Conservation (phyloP, 2,113 vertebrate genomes). For the Xyliphius kryptos region DNA sequence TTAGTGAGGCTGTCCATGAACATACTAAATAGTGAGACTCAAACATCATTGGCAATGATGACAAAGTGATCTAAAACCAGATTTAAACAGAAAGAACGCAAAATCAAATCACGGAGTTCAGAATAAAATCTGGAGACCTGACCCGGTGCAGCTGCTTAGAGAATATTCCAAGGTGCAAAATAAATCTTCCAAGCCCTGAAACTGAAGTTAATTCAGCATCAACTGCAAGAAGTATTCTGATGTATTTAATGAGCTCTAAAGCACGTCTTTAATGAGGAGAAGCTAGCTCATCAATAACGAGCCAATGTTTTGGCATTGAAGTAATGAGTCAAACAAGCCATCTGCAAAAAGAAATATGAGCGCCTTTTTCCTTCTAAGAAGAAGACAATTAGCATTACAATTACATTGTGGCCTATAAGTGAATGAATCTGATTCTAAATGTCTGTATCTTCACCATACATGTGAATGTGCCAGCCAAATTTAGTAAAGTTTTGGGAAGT, state of each 20-base stretch:
- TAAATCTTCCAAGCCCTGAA: background rate
- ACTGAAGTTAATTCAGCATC: background rate
- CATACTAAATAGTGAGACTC: too few species aligned
- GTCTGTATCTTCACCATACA: too few species aligned
- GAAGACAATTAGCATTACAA: background rate
- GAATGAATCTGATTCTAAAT: too few species aligned
- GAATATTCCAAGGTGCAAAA: background rate
- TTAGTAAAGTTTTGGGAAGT: too few species aligned
- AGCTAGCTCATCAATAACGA: conserved; percentile 16
- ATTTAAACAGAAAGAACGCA: too few species aligned
- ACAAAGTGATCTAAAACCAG: too few species aligned
- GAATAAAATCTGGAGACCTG: background rate
- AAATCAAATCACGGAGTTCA: too few species aligned
- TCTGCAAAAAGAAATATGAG: background rate
- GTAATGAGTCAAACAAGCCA: conserved; percentile 18
- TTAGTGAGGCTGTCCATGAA: too few species aligned
- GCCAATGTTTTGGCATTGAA: conserved; percentile 16
- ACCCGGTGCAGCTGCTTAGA: too few species aligned
- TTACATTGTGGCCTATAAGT: too few species aligned
- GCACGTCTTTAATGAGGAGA: conserved; percentile 23
- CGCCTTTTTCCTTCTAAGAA: background rate
- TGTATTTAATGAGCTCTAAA: conserved; percentile 30
- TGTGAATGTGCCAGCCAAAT: too few species aligned
- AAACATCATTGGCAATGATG: too few species aligned
- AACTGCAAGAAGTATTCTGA: conserved; percentile 12